Conservation (phyloP, 37 sponge, comb jelly and placozoan species). For the Eunapius fragilis region DNA sequence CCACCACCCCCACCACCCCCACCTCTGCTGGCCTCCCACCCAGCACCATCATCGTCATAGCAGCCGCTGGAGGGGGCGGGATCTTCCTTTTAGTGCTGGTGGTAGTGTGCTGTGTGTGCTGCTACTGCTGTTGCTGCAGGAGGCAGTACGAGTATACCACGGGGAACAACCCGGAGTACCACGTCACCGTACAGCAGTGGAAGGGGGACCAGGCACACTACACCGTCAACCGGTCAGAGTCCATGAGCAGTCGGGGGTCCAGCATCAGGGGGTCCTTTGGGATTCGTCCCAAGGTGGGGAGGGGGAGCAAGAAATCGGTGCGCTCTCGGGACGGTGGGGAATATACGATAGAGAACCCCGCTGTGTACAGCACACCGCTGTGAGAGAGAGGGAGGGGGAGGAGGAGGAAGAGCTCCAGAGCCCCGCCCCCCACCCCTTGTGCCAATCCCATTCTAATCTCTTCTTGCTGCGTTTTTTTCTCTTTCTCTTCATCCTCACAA, state of each 20-base stretch:
- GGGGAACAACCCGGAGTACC: constrained; percentile 27
- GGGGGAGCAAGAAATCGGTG: not conserved
- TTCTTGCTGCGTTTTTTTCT: no score
- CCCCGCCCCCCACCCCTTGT: no score
- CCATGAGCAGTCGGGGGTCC: constrained; percentile 38
- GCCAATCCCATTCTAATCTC: no score
- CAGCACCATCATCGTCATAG: constrained; percentile 12
- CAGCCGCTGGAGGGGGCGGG: constrained; percentile 23
- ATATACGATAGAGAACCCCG: not conserved
- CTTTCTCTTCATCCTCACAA: no score
- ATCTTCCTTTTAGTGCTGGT: constrained; percentile 1
- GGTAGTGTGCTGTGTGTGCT: constrained; percentile 16
- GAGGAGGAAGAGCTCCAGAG: no score
- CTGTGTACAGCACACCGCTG: constrained; percentile 54
- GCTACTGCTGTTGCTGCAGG: constrained; percentile 50
- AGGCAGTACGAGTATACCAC: constrained; percentile 41
- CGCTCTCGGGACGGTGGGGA: no score
- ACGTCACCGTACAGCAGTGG: constrained; percentile 31
- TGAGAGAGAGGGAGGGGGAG: no score
- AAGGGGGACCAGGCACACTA: constrained; percentile 40
- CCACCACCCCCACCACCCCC: not conserved
- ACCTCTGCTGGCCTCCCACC: not conserved
- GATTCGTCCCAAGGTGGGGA: not conserved
- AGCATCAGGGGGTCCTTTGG: constrained; percentile 61
- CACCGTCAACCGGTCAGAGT: constrained; percentile 11